A percentile compares a stretch with the other conserved stretches of the same genome.
Evolutionary conservation across 2,888 invertebrate genomes (phyloP).

Genomic region (Oxyteleia sp.): DNA sequence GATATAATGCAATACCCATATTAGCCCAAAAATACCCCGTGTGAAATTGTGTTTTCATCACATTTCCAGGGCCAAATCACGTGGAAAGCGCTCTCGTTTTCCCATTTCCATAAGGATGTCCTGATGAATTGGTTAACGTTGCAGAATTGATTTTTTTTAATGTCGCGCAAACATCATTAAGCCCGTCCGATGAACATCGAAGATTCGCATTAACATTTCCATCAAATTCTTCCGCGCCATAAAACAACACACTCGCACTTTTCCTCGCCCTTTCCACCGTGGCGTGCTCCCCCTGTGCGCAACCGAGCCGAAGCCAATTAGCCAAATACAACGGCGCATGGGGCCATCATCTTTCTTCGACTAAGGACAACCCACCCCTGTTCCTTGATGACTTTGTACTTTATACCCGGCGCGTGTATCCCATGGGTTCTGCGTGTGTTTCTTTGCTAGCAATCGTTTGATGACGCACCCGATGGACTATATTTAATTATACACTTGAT

Average conservation of each 20-base stretch:
- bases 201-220: slow-evolving; percentile 80
- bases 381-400: no score
- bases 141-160: slow-evolving; percentile 50
- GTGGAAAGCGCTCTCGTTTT: not conserved
- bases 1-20: slow-evolving; percentile 26
- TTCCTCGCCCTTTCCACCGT: no score
- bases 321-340: no score
- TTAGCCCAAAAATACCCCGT: not conserved
- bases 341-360: no score
- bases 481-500: slow-evolving; percentile 80
- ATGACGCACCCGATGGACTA: slow-evolving; percentile 80
- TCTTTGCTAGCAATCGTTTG: slow-evolving; percentile 53
- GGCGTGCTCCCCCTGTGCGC: no score
- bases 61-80: not conserved
- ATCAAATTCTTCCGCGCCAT: slow-evolving; percentile 81
- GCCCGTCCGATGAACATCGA: slow-evolving; percentile 66
- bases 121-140: slow-evolving; percentile 24
- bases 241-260: no score
- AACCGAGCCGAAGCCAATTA: no score
- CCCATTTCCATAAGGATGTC: not conserved
- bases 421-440: slow-evolving; percentile 50
- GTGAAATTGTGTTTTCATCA: not conserved
- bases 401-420: slow-evolving; percentile 47
- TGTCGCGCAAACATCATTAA: slow-evolving; percentile 68
- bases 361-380: no score